Evolutionary conservation across 2,113 vertebrate species (phyloP).

Genomic region (Microtus oregoni): DNA sequence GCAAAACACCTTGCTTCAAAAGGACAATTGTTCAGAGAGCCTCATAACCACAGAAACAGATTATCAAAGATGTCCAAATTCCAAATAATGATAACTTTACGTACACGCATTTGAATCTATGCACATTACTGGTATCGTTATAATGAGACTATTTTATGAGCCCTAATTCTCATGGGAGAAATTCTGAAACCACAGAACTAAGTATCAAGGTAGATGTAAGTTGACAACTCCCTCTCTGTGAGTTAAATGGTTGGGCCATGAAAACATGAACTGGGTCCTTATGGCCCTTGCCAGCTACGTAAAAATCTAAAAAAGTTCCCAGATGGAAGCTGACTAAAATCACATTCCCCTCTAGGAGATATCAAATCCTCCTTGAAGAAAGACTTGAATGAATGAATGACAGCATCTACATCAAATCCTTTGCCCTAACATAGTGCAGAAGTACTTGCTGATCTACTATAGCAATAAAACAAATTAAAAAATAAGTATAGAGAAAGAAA

Average conservation of each 20-base stretch:
- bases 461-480: not conserved
- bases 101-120: not conserved
- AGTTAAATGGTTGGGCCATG: not conserved
- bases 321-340: not conserved
- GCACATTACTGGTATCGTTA: not conserved
- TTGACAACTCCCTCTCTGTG: not conserved
- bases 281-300: not conserved
- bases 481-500: not conserved
- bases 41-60: not conserved
- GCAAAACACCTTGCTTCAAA: not conserved
- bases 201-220: not conserved
- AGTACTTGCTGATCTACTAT: not conserved
- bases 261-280: no score
- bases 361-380: not conserved
- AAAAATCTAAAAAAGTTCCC: not conserved
- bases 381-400: not conserved
- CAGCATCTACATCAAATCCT: not conserved
- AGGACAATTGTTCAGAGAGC: not conserved
- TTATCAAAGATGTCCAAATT: not conserved
- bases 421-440: not conserved
- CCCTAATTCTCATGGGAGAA: not conserved
- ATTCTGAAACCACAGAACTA: not conserved
- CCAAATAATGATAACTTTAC: not conserved
- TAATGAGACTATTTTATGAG: not conserved
- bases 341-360: not conserved